These are phyloP conservation scores for Bolinopsis microptera DNA, from an alignment of 37 sponge, comb jelly and placozoan species.

Conservation along the genomic window DNA sequence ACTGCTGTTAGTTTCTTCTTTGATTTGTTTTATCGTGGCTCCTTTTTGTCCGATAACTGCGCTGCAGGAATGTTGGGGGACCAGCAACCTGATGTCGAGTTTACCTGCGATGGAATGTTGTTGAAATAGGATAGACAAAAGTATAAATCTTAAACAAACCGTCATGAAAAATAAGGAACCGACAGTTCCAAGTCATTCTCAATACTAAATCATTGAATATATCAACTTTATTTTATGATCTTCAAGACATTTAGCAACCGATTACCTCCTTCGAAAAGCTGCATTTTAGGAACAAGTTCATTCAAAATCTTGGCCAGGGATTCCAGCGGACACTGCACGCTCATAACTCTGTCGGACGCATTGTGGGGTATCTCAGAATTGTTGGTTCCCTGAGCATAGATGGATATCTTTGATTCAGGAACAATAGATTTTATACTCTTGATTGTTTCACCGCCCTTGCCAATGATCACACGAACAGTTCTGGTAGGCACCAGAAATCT, in stretches of 20 bases:
- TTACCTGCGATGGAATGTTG: constrained; percentile 33
- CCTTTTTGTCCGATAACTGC: constrained; percentile 36
- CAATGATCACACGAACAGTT: constrained; percentile 39
- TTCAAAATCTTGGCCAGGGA: neutral
- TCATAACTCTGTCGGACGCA: constrained; percentile 37
- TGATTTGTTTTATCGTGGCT: constrained; percentile 25
- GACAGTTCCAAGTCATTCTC: too few species aligned
- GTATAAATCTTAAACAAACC: too few species aligned
- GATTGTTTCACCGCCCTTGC: constrained; percentile 48
- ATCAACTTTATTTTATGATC: too few species aligned
- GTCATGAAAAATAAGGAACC: too few species aligned
- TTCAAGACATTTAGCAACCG: too few species aligned
- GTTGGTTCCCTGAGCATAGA: constrained; percentile 53
- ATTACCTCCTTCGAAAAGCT: constrained; percentile 20
- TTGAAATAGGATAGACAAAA: too few species aligned
- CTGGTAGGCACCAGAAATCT: constrained; percentile 8
- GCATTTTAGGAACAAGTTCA: constrained; percentile 48
- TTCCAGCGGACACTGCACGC: constrained; percentile 26
- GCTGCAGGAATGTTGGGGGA: constrained; percentile 23
- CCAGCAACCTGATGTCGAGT: neutral
- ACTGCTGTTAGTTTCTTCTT: neutral
- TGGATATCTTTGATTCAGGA: constrained; percentile 37
- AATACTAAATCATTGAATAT: too few species aligned
- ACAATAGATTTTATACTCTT: constrained; percentile 14
- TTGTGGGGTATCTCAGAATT: constrained; percentile 23